Base-by-base conservation (phyloP, 2,888 invertebrate species). In the Dolomedes plantarius region DNA sequence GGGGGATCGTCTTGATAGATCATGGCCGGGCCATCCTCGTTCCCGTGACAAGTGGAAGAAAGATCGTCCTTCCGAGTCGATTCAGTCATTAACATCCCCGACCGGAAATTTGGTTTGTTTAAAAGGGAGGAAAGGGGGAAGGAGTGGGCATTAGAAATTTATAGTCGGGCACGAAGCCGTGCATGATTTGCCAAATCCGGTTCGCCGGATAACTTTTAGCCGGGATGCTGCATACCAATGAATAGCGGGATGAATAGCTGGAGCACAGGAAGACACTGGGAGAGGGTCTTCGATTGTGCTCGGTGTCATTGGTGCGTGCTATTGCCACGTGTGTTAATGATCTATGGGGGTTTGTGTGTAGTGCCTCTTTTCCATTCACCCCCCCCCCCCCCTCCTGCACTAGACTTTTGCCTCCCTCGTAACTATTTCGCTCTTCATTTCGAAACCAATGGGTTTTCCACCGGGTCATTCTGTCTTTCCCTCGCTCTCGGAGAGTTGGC, bases 101-200 rank as follows among this genome's bases (percentile, higher is more conserved):
- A 68, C 83, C 83, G 83, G 83, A 85, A 85, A 85, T 85, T 85
- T 73, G 83, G 83, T 85, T 85, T 85, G 83, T 85, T 85, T 85
- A 77, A 85, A 73, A 64, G 19, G 19, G 32, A 7, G 3, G 71
- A 64, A 64, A 46, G 69, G 39, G 50, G 27, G 73, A 28, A 27
- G 16, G 28, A 39, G 56, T 56, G 56, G 65, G 83, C 78, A 73
- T 85, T 27, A 78, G 83, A 69, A 79, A 86, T 79, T 79, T 74
- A 86, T 86, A 74, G 79, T 68, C 74, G 74, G 72, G 85, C 79
- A 79, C 62, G 85, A 79, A 78, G 79, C 74, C 85, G 79, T 79
- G 85, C 78, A 86, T 86, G 85, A 86, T 86, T 86, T 86, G 85
- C 85, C 73, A 79, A 79, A 86, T 86, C 85, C 85, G 85, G 83